Evolutionary conservation across 2,797 vertebrate genomes (phyloP).

Genomic region (Dendrocincla tyrannina): DNA sequence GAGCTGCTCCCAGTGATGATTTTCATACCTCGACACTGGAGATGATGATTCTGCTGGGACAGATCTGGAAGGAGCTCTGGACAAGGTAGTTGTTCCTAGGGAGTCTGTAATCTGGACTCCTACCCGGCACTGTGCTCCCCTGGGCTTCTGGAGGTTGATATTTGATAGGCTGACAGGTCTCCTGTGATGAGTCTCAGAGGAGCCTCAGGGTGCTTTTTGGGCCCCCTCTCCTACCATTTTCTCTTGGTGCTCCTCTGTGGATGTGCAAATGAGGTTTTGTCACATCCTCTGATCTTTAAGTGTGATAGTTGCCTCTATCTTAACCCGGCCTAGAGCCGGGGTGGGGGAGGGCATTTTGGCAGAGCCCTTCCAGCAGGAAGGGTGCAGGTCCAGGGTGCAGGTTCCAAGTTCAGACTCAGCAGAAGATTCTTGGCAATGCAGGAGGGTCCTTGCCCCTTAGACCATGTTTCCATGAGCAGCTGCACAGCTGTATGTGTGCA

Average conservation of each 20-base stretch:
- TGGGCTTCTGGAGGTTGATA: background rate
- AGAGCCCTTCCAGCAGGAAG: background rate
- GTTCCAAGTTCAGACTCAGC: background rate
- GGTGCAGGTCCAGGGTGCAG: background rate
- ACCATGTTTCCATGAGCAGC: background rate
- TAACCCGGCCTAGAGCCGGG: accelerated
- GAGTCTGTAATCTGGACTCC: background rate
- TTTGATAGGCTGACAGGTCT: background rate
- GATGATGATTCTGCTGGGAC: background rate
- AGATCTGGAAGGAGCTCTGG: background rate
- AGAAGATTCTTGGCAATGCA: background rate
- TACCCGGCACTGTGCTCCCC: background rate
- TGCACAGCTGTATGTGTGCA: background rate
- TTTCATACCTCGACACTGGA: background rate
- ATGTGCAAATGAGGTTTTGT: background rate
- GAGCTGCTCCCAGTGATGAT: background rate
- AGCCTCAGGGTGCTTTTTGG: background rate
- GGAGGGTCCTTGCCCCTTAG: background rate
- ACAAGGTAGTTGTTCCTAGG: background rate
- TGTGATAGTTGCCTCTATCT: too few relatives aligned
- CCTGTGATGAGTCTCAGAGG: background rate
- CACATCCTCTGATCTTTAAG: background rate
- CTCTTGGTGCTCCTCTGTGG: background rate
- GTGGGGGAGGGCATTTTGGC: background rate
- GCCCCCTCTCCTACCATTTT: background rate